phyloP scores from a whole-genome alignment of 2,797 vertebrate species.

The Melanotaenia parkinsoni region DNA sequence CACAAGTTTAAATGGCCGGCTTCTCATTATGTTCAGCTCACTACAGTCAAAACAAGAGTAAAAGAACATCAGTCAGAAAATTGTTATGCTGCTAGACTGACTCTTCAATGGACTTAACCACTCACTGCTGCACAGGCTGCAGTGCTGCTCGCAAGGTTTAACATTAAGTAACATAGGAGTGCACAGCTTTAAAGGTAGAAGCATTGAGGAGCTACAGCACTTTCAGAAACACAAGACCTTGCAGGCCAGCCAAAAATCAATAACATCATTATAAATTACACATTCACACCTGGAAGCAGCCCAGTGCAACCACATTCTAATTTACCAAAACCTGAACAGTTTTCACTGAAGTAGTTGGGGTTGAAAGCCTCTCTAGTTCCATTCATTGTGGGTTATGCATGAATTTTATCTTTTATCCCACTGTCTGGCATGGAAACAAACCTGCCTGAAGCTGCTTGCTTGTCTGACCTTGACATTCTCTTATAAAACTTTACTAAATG shows the following conservation, averaged over 20 bases:
- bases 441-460: not conserved
- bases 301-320: not conserved
- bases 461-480: not conserved
- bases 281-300: conserved; percentile 1
- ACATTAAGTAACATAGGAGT: conserved; percentile 2
- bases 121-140: conserved; percentile 22
- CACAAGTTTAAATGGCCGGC: conserved; percentile 43
- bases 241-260: not conserved
- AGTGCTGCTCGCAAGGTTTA: conserved; percentile 13
- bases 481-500: not conserved
- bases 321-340: not conserved
- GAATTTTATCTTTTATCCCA: not conserved
- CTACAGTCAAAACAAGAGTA: conserved; percentile 51
- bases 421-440: not conserved
- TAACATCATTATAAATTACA: not conserved
- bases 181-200: conserved; percentile 9
- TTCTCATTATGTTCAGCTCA: conserved; percentile 40
- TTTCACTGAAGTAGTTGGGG: not conserved
- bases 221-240: conserved; percentile 2
- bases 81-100: conserved; percentile 35
- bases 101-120: conserved; percentile 54
- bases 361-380: not conserved
- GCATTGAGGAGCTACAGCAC: not conserved
- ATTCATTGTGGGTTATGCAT: not conserved
- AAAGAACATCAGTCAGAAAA: conserved; percentile 56